Evolutionary conservation across 2,797 vertebrate species (phyloP).

Genomic region (Ceryle rudis): DNA sequence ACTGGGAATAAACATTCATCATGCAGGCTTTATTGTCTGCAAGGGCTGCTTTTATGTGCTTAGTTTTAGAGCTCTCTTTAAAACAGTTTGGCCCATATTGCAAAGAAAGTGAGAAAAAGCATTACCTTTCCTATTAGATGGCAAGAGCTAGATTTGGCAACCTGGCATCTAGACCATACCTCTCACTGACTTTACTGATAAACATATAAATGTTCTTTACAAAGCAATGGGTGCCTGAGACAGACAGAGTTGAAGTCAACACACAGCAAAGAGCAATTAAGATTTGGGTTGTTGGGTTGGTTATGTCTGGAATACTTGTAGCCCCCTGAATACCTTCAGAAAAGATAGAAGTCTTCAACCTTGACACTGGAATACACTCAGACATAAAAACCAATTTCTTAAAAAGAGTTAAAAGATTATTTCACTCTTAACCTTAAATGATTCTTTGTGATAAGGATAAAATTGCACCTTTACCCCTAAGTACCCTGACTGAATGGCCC

Average conservation of each 20-base stretch:
- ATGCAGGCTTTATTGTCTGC: slow-evolving; percentile 30
- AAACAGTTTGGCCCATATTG: slow-evolving; percentile 38
- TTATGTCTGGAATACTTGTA: background rate
- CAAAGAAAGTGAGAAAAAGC: background rate
- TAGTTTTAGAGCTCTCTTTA: slow-evolving; percentile 26
- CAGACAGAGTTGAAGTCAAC: background rate
- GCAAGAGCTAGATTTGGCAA: background rate
- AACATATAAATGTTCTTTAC: background rate
- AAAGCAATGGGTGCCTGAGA: background rate
- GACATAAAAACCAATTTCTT: background rate
- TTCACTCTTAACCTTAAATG: background rate
- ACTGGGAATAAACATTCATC: slow-evolving; percentile 29
- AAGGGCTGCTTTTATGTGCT: slow-evolving; percentile 28
- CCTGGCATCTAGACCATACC: background rate
- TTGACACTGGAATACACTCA: background rate
- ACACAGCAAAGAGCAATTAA: background rate
- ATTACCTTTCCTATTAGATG: background rate
- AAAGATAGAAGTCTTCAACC: background rate
- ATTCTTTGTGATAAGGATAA: background rate
- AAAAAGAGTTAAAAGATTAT: background rate
- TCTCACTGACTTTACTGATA: background rate
- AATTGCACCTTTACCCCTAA: background rate
- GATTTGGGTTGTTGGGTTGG: background rate
- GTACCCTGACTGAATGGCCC: background rate
- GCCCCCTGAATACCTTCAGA: background rate